Conservation (phyloP, 2,113 vertebrate genomes). For the Ranitomeya variabilis region DNA sequence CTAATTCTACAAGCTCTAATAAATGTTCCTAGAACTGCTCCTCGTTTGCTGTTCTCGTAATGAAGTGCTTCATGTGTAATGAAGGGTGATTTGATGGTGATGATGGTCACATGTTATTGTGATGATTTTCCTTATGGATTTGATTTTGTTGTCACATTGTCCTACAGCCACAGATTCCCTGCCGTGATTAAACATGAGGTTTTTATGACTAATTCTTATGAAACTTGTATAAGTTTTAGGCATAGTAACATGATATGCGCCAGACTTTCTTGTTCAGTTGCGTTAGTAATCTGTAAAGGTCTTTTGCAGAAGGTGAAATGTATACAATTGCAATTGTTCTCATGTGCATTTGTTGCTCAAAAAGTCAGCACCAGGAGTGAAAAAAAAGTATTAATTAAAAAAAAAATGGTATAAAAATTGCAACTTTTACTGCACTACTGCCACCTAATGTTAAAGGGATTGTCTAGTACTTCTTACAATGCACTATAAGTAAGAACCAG, state of each 20-base stretch:
- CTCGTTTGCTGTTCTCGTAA: background rate
- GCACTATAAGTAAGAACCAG: too few species aligned
- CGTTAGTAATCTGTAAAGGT: background rate
- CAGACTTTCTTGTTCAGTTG: background rate
- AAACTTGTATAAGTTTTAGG: background rate
- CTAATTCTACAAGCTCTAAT: background rate
- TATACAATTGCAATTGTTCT: background rate
- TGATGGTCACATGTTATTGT: background rate
- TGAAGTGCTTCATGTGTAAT: background rate
- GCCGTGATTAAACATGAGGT: background rate
- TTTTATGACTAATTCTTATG: background rate
- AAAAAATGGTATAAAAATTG: too few species aligned
- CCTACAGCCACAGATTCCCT: background rate
- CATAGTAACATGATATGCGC: background rate
- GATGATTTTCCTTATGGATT: constrained; percentile 3
- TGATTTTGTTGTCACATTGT: constrained; percentile 5
- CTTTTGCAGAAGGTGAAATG: background rate
- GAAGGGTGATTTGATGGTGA: background rate
- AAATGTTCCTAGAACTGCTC: background rate
- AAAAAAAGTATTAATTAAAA: too few species aligned
- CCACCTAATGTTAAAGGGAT: too few species aligned
- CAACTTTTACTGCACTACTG: too few species aligned
- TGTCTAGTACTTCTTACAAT: too few species aligned
- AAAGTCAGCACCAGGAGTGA: too few species aligned
- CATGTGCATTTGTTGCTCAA: too few species aligned